Base-by-base conservation (phyloP, 1,140 invertebrate species). In the Tetragnatha versicolor region DNA sequence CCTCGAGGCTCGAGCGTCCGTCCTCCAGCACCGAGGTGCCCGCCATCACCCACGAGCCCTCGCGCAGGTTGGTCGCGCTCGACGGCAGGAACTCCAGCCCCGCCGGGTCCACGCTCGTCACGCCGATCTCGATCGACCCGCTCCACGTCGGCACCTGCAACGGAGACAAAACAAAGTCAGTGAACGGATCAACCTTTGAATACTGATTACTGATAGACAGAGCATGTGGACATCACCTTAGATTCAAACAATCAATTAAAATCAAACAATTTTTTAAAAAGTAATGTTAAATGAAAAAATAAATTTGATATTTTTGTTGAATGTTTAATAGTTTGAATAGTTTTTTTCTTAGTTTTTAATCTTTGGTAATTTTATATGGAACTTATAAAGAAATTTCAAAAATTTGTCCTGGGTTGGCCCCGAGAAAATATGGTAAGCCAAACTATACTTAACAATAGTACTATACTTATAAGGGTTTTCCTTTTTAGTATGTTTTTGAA, bases 121-220 rank as follows among this genome's bases (percentile, higher is more conserved):
- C 92, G 39, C 96, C 96, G 83, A 97, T 94, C 87, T 96, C 94
- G 83, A 98, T 91, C 81, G 92, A 95, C 27, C 95, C 95, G 86
- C 92, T 95, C 94, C 95, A 97, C 47, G 91, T 89, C 83, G 89
- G 90, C 78, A 92, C 90, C 91, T 93, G 75, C 5, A n/a, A n/a
- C n/a, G n/a, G n/a, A 76, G 53, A 80, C 77, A 51, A 60, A 29
- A 17, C 39, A 42, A 22, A 42, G 7, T 22, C 27, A 9, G 7
- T 22, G 20, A 55, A 55, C 10, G 7, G 22, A 6, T 7, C 22
- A 9, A 10, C 22, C 20, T 10, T 55, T 9, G 12, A 55, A 55
- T 12, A n/a, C 20, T n/a, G 51, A 12, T 25, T 7, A 9, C 7
- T 55, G 20, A 10, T 55, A 25, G 22, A 7, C 51, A 10, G 9